Base-by-base conservation (phyloP, 2,113 vertebrate genomes). In the Vidua chalybeata region DNA sequence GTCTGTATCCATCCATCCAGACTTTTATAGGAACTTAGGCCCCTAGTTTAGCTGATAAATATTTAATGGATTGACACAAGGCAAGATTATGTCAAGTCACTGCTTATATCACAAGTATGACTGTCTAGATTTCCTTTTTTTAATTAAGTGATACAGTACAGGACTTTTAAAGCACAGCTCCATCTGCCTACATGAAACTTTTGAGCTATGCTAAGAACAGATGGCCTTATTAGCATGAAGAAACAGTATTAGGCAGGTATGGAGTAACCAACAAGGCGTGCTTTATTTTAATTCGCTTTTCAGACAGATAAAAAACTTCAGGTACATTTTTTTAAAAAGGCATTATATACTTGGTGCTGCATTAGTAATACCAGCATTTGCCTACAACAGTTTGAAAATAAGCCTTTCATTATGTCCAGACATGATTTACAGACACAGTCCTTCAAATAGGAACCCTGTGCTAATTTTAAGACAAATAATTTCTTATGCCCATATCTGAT, bases 401-500 rank as follows among this genome's bases (percentile, higher is more conserved):
- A 86, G 62, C 45, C 59, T 88, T 93, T 88, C 55, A 55, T 75
- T 92, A 67, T 66, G 68, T 51, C 62, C 83, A 88, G 61, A 66
- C 16, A 17, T 69, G 81, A 94, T 91, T 88, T 91, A 69, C 41
- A 86, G 43, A 62, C 27, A 77, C 4, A 64, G 41, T 68, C 33
- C 76, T 84, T 73, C 37, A 77, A 87, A 87, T 3, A 85, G 54
- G 69, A 95, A 74, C 52, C 33, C n/a, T 15, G 46, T 77, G 27
- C 72, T 80, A 62, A 45, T 88, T 94, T 89, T 68, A 91, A 87
- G 78, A 91, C 66, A 95, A 95, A 93, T 26, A 7, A 28, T 54
- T 89, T 89, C 64, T 81, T 75, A 64, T 33, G 61, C 59, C 41
- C 82, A 84, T 72, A 85, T 90, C 82, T 93, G 91, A 96, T 95